phyloP scores from a whole-genome alignment of 2,113 vertebrate genomes.

The Bucco capensis region DNA sequence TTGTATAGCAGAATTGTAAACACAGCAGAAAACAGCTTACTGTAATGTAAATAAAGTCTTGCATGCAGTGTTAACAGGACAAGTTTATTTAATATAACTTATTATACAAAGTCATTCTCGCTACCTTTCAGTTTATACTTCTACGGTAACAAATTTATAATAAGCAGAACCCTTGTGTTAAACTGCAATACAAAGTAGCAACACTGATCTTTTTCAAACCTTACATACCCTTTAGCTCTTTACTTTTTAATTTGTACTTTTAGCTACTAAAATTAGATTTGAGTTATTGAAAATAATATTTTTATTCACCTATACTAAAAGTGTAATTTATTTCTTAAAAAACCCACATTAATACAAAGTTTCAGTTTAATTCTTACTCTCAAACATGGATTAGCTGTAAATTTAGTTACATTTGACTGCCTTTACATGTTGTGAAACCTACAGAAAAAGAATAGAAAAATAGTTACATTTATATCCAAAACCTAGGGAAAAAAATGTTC shows the following conservation, averaged over 20 bases:
- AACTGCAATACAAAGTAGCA: constrained; percentile 60
- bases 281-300: not conserved
- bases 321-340: not conserved
- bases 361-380: not conserved
- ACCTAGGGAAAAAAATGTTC: not conserved
- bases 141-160: constrained; percentile 74
- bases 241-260: not conserved
- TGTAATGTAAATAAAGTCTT: constrained; percentile 72
- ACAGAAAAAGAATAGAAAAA: not conserved
- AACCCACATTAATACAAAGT: not conserved
- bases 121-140: constrained; percentile 77
- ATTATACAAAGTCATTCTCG: constrained; percentile 70
- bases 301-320: not conserved
- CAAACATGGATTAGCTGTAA: not conserved
- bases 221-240: not conserved
- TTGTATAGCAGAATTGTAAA: constrained; percentile 69
- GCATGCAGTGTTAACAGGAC: constrained; percentile 22
- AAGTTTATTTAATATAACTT: constrained; percentile 76
- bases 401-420: not conserved
- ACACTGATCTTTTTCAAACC: not conserved
- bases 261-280: not conserved
- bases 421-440: not conserved
- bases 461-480: not conserved
- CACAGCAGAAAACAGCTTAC: constrained; percentile 73
- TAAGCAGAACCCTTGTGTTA: constrained; percentile 66